Percentiles rank a stretch among this genome's conserved stretches.
Evolutionary conservation across 1,140 invertebrate genomes (phyloP).

Genomic region (Nomia melanderi): DNA sequence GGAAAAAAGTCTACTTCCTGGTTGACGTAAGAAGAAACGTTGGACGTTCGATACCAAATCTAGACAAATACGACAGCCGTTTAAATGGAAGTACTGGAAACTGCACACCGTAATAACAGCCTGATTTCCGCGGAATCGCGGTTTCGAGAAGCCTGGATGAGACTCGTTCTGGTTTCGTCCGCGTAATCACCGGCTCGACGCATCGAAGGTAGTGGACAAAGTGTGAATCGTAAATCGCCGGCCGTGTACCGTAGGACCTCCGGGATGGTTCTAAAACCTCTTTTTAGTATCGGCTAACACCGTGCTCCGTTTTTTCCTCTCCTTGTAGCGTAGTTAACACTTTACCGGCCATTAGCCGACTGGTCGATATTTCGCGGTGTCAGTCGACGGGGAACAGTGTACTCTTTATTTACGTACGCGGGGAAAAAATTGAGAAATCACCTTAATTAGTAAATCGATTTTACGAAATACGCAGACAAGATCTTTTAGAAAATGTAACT

Average conservation of each 20-base stretch:
- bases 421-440: not conserved
- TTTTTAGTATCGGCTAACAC: constrained; percentile 17
- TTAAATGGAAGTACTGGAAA: constrained; percentile 14
- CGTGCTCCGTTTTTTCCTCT: not conserved
- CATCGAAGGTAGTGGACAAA: constrained; percentile 4
- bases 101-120: constrained; percentile 6
- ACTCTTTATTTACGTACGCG: not conserved
- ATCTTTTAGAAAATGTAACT: too few relatives aligned
- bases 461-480: not conserved
- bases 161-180: not conserved
- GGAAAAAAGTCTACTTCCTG: not conserved
- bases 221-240: constrained; percentile 31
- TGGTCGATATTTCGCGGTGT: not conserved
- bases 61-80: not conserved
- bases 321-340: constrained; percentile 12
- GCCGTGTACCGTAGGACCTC: not conserved
- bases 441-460: not conserved
- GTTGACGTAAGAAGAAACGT: constrained; percentile 9
- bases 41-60: constrained; percentile 9
- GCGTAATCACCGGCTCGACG: constrained; percentile 14
- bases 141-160: constrained; percentile 15
- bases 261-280: constrained; percentile 28
- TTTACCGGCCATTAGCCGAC: constrained; percentile 17
- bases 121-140: constrained; percentile 24
- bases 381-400: not conserved